Evolutionary conservation across 2,113 vertebrate genomes (phyloP).

Genomic region (Melanerpes aurifrons): DNA sequence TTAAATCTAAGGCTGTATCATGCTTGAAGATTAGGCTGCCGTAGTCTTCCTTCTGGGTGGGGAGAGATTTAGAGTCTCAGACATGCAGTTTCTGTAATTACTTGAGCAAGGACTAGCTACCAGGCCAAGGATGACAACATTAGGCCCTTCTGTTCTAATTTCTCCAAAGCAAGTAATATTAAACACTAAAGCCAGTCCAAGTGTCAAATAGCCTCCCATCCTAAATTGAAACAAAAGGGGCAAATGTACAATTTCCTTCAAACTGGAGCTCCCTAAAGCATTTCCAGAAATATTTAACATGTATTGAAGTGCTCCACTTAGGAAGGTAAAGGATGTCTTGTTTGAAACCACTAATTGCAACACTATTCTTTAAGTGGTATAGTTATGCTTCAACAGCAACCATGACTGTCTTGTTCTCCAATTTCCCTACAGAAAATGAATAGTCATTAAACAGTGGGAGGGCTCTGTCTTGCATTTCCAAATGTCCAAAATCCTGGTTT

Average conservation of each 20-base stretch:
- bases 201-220: background rate
- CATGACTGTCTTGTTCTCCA: background rate
- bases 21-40: background rate
- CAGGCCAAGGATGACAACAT: background rate
- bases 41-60: background rate
- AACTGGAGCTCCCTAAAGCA: background rate
- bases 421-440: background rate
- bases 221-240: background rate
- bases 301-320: background rate
- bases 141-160: background rate
- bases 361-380: background rate
- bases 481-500: background rate
- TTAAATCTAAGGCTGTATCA: background rate
- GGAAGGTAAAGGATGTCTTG: background rate
- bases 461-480: background rate
- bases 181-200: background rate
- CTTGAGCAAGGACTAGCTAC: background rate
- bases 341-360: background rate
- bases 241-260: background rate
- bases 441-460: background rate
- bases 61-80: background rate
- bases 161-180: background rate
- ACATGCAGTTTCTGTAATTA: background rate
- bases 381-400: background rate
- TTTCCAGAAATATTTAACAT: background rate